These are phyloP conservation scores for Lamprotornis superbus DNA, from an alignment of 2,113 vertebrate genomes.

Conservation along the genomic window DNA sequence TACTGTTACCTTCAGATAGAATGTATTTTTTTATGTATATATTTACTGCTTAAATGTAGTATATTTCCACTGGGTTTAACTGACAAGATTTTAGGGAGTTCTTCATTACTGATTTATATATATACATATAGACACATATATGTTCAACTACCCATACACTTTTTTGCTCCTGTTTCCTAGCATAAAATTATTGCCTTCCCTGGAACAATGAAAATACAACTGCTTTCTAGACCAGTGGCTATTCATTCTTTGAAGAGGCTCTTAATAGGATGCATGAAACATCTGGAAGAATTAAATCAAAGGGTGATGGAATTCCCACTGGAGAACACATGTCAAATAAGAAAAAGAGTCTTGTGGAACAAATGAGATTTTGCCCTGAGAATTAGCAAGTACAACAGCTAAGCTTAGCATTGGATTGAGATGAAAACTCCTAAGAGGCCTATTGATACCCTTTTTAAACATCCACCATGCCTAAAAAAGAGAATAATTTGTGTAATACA, in stretches of 20 bases:
- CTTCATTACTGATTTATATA: slow-evolving; percentile 62
- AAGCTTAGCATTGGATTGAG: slow-evolving; percentile 36
- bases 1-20: slow-evolving; percentile 57
- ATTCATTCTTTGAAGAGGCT: slow-evolving; percentile 63
- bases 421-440: slow-evolving; percentile 54
- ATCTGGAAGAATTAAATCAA: slow-evolving; percentile 76
- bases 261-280: slow-evolving; percentile 66
- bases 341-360: slow-evolving; percentile 63
- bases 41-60: slow-evolving; percentile 60
- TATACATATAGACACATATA: slow-evolving; percentile 22
- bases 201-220: slow-evolving; percentile 56
- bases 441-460: slow-evolving; percentile 14
- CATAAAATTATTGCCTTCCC: slow-evolving; percentile 50
- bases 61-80: slow-evolving; percentile 35
- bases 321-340: slow-evolving; percentile 64
- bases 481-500: neutral
- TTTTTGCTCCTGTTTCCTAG: slow-evolving; percentile 58
- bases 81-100: slow-evolving; percentile 54
- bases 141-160: slow-evolving; percentile 17
- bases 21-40: slow-evolving; percentile 48
- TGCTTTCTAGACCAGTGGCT: slow-evolving; percentile 33
- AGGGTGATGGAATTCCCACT: slow-evolving; percentile 64
- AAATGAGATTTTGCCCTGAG: slow-evolving; percentile 65
- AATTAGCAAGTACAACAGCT: slow-evolving; percentile 56
- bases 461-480: neutral